These are phyloP conservation scores for Epinotia nisella DNA, from an alignment of 2,888 invertebrate genomes.

Conservation along the genomic window DNA sequence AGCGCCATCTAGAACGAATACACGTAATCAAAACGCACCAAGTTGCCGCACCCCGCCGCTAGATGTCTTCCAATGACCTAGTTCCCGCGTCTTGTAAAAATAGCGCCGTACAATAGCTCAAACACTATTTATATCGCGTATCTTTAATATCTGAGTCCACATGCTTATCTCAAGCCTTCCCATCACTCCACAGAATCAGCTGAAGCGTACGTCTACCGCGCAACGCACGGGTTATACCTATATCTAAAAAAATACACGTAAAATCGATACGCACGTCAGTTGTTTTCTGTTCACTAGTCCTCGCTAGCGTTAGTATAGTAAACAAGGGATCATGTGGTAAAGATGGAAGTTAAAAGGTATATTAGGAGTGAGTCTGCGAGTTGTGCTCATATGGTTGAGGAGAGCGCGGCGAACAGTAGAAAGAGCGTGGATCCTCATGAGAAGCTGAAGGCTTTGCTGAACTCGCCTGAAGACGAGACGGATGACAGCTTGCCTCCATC, in stretches of 20 bases:
- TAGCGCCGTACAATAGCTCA: conserved; percentile 82
- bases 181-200: conserved; percentile 55
- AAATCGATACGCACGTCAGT: conserved; percentile 67
- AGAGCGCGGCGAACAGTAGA: conserved; percentile 69
- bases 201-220: conserved; percentile 57
- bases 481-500: conserved; percentile 77
- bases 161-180: conserved; percentile 62
- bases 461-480: conserved; percentile 76
- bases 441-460: conserved; percentile 76
- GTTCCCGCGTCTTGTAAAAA: conserved; percentile 79
- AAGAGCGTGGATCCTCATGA: conserved; percentile 78
- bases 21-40: conserved; percentile 47
- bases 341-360: conserved; percentile 79
- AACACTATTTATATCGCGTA: conserved; percentile 82
- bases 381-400: conserved; percentile 81
- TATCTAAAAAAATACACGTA: conserved; percentile 54
- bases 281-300: conserved; percentile 67
- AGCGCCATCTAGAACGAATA: conserved; percentile 56
- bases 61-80: conserved; percentile 76
- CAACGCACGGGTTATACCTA: conserved; percentile 62
- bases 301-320: conserved; percentile 78
- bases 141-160: conserved; percentile 73
- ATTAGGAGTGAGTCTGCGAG: conserved; percentile 80
- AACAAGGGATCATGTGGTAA: conserved; percentile 80
- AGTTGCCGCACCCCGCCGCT: conserved; percentile 53